Conservation (phyloP, 2,888 invertebrate genomes). For the Synanthedon myopaeformis region DNA sequence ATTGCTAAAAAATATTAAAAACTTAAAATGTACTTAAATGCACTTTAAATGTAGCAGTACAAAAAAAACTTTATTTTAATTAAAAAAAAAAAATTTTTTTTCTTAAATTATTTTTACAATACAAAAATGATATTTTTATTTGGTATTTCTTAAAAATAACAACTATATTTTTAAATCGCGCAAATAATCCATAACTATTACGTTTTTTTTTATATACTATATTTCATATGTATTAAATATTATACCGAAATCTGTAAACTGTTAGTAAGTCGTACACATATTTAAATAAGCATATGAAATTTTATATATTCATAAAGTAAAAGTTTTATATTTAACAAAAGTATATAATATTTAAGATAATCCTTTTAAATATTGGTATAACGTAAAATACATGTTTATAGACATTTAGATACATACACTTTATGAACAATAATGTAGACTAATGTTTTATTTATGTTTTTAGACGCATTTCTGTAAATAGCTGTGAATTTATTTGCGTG, state of each 20-base stretch:
- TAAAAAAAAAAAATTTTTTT: too few relatives aligned
- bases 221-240: neutral
- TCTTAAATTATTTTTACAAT: too few relatives aligned
- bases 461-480: constrained; percentile 42
- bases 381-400: constrained; percentile 9
- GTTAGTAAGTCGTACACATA: too few relatives aligned
- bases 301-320: neutral
- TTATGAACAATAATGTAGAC: constrained; percentile 12
- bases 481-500: constrained; percentile 51
- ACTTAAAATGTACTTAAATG: too few relatives aligned
- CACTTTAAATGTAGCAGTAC: too few relatives aligned
- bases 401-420: constrained; percentile 12
- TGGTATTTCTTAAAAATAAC: too few relatives aligned
- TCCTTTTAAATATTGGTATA: neutral
- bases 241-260: too few relatives aligned
- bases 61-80: too few relatives aligned
- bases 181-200: too few relatives aligned
- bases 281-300: neutral
- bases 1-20: too few relatives aligned
- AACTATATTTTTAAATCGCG: too few relatives aligned
- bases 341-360: neutral
- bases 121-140: too few relatives aligned
- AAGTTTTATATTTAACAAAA: neutral
- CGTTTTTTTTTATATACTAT: neutral
- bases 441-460: constrained; percentile 15